These are phyloP conservation scores for Nephrocerus scutellatus DNA, from an alignment of 2,888 invertebrate species.

Conservation along the genomic window DNA sequence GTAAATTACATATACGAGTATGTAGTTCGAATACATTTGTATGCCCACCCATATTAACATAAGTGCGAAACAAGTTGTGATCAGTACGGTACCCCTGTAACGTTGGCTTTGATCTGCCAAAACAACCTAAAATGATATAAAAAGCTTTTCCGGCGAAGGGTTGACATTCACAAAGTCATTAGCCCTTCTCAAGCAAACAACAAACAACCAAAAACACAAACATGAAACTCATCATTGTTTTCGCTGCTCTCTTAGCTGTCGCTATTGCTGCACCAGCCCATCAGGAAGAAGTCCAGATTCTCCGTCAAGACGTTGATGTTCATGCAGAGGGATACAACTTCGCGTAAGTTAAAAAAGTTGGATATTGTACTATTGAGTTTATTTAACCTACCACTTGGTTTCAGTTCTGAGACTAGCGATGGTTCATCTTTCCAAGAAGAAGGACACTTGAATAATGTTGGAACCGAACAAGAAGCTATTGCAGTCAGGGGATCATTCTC, in stretches of 20 bases:
- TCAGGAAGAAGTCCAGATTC: conserved; percentile 51
- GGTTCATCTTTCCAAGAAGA: conserved; percentile 46
- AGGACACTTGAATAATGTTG: conserved; percentile 44
- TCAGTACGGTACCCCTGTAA: too few relatives aligned
- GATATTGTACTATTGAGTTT: not conserved
- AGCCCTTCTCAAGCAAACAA: too few relatives aligned
- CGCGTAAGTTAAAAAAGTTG: too few relatives aligned
- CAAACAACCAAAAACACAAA: conserved; percentile 24
- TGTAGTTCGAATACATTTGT: too few relatives aligned
- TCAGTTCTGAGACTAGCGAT: conserved; percentile 47
- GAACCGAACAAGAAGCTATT: conserved; percentile 47
- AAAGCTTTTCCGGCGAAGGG: too few relatives aligned
- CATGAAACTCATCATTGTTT: conserved; percentile 40
- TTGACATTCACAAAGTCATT: too few relatives aligned
- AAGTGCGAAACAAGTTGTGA: too few relatives aligned
- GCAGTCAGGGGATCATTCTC: conserved; percentile 47
- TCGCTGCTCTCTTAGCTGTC: conserved; percentile 36
- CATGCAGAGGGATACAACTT: conserved; percentile 16
- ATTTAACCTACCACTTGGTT: conserved; percentile 14
- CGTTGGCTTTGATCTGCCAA: too few relatives aligned
- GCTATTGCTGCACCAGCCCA: conserved; percentile 30
- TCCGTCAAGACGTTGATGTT: too few relatives aligned
- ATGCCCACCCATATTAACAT: too few relatives aligned
- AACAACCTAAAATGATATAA: too few relatives aligned
- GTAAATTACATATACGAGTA: too few relatives aligned